Evolutionary conservation across 2,888 invertebrate genomes (phyloP).

Genomic region (Lysandra coridon): DNA sequence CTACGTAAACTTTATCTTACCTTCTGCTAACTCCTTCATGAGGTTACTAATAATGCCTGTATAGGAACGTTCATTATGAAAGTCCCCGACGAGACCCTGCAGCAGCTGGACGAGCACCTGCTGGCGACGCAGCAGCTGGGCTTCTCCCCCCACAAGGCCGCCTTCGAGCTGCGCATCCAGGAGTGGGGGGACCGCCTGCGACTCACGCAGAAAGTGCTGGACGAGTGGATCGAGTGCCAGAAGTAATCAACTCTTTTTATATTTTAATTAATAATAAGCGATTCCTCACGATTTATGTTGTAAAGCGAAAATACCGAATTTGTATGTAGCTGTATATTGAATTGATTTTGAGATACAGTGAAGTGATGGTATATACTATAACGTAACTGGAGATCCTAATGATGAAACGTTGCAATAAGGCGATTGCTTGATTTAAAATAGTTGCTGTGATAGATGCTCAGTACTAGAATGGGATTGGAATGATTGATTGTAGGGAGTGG

Average conservation of each 20-base stretch:
- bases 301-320: no score
- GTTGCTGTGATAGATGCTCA: background rate
- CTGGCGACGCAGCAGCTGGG: slow-evolving; percentile 86
- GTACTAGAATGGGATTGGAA: background rate
- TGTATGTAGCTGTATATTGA: no score
- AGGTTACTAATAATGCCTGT: background rate
- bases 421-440: background rate
- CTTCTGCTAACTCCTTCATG: no score
- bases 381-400: background rate
- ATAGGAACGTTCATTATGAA: slow-evolving; percentile 87
- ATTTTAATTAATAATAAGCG: no score
- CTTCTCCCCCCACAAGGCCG: slow-evolving; percentile 89
- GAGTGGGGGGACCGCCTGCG: slow-evolving; percentile 87
- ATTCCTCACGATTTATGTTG: no score
- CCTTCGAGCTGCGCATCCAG: slow-evolving; percentile 86
- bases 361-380: background rate
- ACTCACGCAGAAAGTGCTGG: slow-evolving; percentile 82
- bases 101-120: slow-evolving; percentile 88
- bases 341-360: no score
- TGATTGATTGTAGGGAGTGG: slow-evolving; percentile 82
- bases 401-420: no score
- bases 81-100: slow-evolving; percentile 86
- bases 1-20: no score
- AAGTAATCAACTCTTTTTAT: slow-evolving; percentile 66
- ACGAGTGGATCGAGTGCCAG: slow-evolving; percentile 87